phyloP scores from a whole-genome alignment of 92 coral and sea anemone species.

The Plumapathes pennacea region DNA sequence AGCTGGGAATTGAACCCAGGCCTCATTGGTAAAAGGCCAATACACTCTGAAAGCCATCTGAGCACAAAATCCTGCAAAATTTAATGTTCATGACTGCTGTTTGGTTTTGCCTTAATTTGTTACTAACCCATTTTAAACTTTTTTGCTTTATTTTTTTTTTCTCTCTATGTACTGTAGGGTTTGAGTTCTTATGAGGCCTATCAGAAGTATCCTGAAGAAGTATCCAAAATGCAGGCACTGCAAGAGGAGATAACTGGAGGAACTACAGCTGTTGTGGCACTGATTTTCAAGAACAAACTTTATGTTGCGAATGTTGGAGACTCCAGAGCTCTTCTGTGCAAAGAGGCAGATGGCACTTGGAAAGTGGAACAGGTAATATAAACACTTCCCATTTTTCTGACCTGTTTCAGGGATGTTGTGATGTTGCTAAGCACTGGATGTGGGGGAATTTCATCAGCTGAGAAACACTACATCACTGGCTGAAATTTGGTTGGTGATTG shows the following conservation, averaged over 20 bases:
- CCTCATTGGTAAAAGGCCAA: too few species aligned
- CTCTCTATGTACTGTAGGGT: conserved; percentile 52
- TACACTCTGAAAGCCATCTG: too few species aligned
- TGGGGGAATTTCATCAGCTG: too few species aligned
- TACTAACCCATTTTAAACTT: neutral
- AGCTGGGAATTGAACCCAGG: too few species aligned
- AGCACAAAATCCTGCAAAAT: neutral
- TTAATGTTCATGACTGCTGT: neutral
- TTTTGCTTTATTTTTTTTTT: neutral
- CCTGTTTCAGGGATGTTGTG: too few species aligned
- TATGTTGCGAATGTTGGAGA: conserved; percentile 97
- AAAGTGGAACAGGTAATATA: conserved; percentile 81
- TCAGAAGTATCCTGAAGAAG: conserved; percentile 82
- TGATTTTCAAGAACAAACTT: conserved; percentile 76
- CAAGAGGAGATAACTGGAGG: conserved; percentile 92
- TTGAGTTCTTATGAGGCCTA: conserved; percentile 87
- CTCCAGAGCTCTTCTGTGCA: conserved; percentile 91
- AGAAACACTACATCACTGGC: too few species aligned
- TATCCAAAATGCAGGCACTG: conserved; percentile 75
- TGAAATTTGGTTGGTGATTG: too few species aligned
- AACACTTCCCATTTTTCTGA: too few species aligned
- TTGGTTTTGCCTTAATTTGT: neutral
- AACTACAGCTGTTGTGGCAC: conserved; percentile 94
- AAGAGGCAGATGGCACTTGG: conserved; percentile 60
- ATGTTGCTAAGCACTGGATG: too few species aligned